Percentiles rank a stretch among this genome's conserved stretches.
Evolutionary conservation across 2,113 vertebrate species (phyloP).

Genomic region (Lamprotornis superbus): DNA sequence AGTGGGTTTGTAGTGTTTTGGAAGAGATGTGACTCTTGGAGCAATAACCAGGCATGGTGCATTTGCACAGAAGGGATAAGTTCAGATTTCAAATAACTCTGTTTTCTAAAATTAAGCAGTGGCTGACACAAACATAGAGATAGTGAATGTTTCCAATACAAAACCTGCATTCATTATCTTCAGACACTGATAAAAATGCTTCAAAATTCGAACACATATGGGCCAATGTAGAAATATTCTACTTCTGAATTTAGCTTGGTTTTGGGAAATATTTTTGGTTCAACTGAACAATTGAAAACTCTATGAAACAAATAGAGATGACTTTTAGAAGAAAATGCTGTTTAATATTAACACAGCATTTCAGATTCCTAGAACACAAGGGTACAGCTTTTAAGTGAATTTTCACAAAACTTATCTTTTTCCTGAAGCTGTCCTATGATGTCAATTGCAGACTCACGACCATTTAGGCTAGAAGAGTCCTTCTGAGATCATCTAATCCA

Average conservation of each 20-base stretch:
- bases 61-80: neutral
- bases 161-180: neutral
- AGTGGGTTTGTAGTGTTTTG: neutral
- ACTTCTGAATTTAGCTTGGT: neutral
- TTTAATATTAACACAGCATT: neutral
- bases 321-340: neutral
- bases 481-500: neutral
- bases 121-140: neutral
- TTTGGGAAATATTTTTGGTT: neutral
- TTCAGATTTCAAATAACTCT: neutral
- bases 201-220: neutral
- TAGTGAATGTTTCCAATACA: neutral
- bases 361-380: neutral
- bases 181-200: neutral
- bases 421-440: neutral
- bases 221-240: neutral
- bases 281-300: neutral
- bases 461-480: neutral
- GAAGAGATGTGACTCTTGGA: neutral
- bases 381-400: neutral
- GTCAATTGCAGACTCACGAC: neutral
- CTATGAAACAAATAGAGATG: neutral
- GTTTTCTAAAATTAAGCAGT: neutral
- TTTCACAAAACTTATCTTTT: neutral
- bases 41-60: neutral